Evolutionary conservation across 2,113 vertebrate genomes (phyloP), one percentile per base, ranked within the genome.

Genomic region (Echinops telfairi): DNA sequence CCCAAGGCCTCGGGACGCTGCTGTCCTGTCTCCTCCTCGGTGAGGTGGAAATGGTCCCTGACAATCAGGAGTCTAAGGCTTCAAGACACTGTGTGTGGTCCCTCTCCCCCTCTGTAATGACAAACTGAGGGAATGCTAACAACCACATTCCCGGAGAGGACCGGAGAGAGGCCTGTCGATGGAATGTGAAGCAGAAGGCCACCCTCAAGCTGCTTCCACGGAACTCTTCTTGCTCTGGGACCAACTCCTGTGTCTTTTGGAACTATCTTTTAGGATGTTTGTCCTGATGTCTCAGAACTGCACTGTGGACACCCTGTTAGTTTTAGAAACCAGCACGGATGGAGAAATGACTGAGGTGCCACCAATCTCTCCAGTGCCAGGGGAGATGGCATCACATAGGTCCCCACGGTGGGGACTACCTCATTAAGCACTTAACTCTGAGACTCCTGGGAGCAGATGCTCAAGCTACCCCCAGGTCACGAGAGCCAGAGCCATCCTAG

Each of bases 271-370:
- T 38, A 31, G 70, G 60, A 58, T 80, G 33, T 68, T 82, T 83
- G 40, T 40, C 82, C 90, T 94, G 57, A 47, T 79, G 94, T 91
- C 88, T 86, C 62, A 71, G 47, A 77, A 85, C 81, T 71, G 62
- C 27, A 78, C 73, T 20, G 58, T 40, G 12, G 47, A 53, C 47
- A 53, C 12, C 47, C 47, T 53, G 47, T 53, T 53, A 53, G 2
- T 10, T 14, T 53, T 53, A 11, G 47, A 53, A 53, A 53, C 47
- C 47, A 9, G 47, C 47, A 53, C 10, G 47, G 47, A 6, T 25
- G 17, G 17, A 62, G 23, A 62, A 62, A 8, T 62, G 60, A 62
- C 60, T 22, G 60, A 62, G 58, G 58, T 15, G 58, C 20, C 58
- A 60, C 60, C 68, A 7, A 40, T 7, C 40, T 7, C n/a, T 89